Conservation (phyloP, 2,113 vertebrate genomes). For the Scalopus aquaticus region DNA sequence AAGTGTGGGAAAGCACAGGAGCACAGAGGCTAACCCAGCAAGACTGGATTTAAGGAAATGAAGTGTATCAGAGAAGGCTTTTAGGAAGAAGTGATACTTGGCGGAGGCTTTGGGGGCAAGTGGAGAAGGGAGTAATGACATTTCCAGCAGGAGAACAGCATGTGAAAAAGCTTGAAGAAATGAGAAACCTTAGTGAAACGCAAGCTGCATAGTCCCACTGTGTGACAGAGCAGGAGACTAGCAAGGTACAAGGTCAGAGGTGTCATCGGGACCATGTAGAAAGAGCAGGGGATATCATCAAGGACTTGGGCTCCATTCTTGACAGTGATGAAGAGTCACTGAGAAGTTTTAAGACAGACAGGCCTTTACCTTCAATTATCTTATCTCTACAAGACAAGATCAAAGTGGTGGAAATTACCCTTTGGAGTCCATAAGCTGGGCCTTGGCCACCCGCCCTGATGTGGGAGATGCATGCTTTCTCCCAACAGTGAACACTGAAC, state of each 20-base stretch:
- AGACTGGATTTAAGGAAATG: not conserved
- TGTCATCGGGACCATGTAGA: not conserved
- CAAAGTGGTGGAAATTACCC: not conserved
- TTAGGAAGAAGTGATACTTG: not conserved
- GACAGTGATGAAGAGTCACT: not conserved
- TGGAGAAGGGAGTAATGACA: not conserved
- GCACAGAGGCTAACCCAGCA: not conserved
- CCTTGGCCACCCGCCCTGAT: not conserved
- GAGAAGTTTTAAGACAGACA: not conserved
- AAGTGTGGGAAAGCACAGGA: not conserved
- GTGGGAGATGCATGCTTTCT: not conserved
- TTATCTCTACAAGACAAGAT: not conserved
- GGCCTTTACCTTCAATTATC: not conserved
- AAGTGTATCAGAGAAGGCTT: not conserved
- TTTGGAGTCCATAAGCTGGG: not conserved
- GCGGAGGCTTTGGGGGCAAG: not conserved
- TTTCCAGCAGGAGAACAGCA: not conserved
- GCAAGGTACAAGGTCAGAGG: not conserved
- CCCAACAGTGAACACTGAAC: not conserved
- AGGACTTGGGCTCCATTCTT: not conserved
- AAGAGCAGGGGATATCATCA: not conserved
- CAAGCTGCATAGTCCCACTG: not conserved
- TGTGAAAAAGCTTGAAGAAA: not conserved
- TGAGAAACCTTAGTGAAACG: not conserved
- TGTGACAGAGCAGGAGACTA: fast-evolving